A percentile compares a stretch with the other conserved stretches of the same genome.
phyloP scores from a whole-genome alignment of 2,888 invertebrate genomes.

The Sipha maydis region DNA sequence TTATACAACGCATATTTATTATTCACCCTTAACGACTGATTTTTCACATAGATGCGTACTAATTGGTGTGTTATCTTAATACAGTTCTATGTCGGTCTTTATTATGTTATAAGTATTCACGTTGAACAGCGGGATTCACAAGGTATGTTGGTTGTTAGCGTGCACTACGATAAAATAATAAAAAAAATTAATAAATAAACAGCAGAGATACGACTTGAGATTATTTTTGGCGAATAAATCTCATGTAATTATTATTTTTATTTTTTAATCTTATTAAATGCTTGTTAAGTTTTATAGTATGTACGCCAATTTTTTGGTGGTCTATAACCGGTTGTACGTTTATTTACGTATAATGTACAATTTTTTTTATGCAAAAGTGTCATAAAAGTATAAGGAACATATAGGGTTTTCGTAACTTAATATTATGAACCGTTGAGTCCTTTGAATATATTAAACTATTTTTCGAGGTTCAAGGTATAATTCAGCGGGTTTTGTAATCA shows the following conservation, averaged over 20 bases:
- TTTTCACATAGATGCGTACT: background rate
- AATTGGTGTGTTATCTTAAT: background rate
- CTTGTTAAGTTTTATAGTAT: background rate
- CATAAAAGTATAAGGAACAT: background rate
- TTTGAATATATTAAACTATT: conserved; percentile 1
- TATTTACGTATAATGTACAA: background rate
- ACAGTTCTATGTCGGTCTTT: background rate
- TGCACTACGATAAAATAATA: background rate
- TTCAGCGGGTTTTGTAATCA: background rate
- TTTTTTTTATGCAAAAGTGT: background rate
- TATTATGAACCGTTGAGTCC: background rate
- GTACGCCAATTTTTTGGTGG: background rate
- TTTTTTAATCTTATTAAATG: conserved; percentile 31
- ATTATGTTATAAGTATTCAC: background rate
- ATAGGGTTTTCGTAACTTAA: conserved; percentile 10
- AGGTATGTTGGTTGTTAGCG: background rate
- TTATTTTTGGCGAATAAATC: conserved; percentile 21
- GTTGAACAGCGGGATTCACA: background rate
- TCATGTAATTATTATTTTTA: background rate
- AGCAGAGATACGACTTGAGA: background rate
- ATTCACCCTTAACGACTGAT: background rate
- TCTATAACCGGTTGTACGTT: background rate
- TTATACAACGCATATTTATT: background rate
- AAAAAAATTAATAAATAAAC: background rate
- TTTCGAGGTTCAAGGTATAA: background rate